Conservation (phyloP, 2,888 invertebrate genomes). For the Microctonus aethiopoides region DNA sequence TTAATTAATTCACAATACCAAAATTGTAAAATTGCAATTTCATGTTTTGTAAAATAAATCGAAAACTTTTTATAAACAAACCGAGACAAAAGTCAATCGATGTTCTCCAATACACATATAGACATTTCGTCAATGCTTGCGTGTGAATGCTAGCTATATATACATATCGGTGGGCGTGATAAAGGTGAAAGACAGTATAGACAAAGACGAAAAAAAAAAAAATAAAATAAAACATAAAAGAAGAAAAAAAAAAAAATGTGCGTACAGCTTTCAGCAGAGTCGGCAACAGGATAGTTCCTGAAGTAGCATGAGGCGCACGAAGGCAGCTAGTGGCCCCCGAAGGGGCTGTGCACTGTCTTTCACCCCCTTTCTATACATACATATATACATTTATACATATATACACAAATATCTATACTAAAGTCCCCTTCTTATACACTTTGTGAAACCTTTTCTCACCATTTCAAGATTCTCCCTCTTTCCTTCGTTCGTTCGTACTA, state of each 20-base stretch:
- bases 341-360: constrained; percentile 64
- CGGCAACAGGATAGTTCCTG: constrained; percentile 60
- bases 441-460: constrained; percentile 5
- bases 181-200: constrained; percentile 25
- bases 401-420: background rate
- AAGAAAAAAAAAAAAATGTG: constrained; percentile 44
- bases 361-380: constrained; percentile 43
- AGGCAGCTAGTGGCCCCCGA: constrained; percentile 62
- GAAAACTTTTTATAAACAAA: background rate
- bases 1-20: too few relatives aligned
- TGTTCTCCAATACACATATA: background rate
- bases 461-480: background rate
- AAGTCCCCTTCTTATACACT: constrained; percentile 9
- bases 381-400: background rate
- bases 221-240: background rate
- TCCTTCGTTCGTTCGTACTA: background rate
- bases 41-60: too few relatives aligned
- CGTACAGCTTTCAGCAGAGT: constrained; percentile 61
- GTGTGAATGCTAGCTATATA: constrained; percentile 18
- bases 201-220: constrained; percentile 34
- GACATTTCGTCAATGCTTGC: background rate
- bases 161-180: constrained; percentile 3
- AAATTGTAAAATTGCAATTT: too few relatives aligned
- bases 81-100: background rate
- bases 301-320: constrained; percentile 59